Evolutionary conservation across 2,888 invertebrate genomes (phyloP), one percentile per base, ranked within the genome.

Genomic region (Aricia artaxerxes): DNA sequence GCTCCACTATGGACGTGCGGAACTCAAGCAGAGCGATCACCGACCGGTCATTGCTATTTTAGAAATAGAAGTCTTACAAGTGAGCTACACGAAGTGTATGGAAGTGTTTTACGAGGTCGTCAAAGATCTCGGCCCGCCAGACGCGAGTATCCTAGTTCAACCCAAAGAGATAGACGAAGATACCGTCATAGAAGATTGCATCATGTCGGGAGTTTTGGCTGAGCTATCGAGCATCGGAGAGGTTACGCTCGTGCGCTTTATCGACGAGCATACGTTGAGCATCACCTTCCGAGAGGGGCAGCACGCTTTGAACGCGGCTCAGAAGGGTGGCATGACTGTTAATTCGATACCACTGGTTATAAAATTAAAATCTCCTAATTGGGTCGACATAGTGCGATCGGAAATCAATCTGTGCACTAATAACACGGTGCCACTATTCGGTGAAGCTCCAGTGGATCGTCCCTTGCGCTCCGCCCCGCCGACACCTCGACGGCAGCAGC

Each of bases 1-100:
- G 80, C 91, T 98, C 60, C 97, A 97, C 89, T 99, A 99, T 90
- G 98, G 98, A 2, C 95, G 98, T 83, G 98, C 99, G 6, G 99
- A 99, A 90, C 92, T 99, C 80, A 99, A 99, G 89, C 99, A 99
- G 89, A 99, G 99, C 87, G 99, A 99, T 91, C 99, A 99, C 93
- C 96, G 99, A 80, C 99, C 99, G 1, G 99, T 99, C 0, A 97
- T 98, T 84, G 98, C 98, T 0, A 96, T 98, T 80, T 96, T 99
- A 84, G 98, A 99, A 90, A 95, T 98, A 13, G 98, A 99, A 88
- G 97, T 98, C 4, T 95, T 97, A 83, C 96, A 96, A 87, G 97
- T 99, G 0, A 97, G 98, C 87, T 95, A 96, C 77, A 95, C 96
- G 24, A 96, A 96, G 85, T 96, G 98, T 80, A 96, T 97, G 86